Evolutionary conservation across 2,888 invertebrate genomes (phyloP), one percentile per base, ranked within the genome.

Genomic region (Cynaeus angustus): DNA sequence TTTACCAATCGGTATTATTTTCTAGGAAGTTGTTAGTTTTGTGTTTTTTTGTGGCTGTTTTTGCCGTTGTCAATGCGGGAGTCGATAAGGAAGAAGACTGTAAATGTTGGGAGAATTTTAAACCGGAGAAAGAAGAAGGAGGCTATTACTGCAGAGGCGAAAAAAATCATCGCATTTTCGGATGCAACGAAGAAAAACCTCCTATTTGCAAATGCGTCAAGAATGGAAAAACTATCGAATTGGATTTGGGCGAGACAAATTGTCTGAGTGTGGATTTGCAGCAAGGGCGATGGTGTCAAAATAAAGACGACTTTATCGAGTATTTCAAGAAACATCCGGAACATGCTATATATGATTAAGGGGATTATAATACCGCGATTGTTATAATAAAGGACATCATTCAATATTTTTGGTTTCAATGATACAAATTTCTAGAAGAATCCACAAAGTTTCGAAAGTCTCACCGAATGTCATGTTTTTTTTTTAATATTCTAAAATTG

Each of bases 91-190:
- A 50, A 52, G 58, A 52, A 3, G 72, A 75, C 14, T 81, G 81
- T 67, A 73, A 75, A 66, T 81, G 81, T 70, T 81, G 78, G 73
- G 75, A 77, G 21, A 78, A 77, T 28, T 81, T 79, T 65, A 68
- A 78, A 26, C 74, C 78, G 7, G 77, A 78, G 62, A 70, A 71
- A 13, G 69, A 72, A 12, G 67, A 66, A 3, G 71, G 73, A 14
- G 65, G 67, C 8, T 75, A 74, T 66, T 70, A 71, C 41, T 81
- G 81, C 56, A 70, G 78, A 33, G 79, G 79, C 10, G 66, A 70
- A n/a, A 79, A 75, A 26, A 64, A 77, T 43, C 58, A 67, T 10
- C 66, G 78, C 65, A 77, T 77, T 12, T 79, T 77, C 65, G 38
- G 37, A n/a, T 81, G 81, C 61, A 73, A 75, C 21, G 75, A 78